Evolutionary conservation across 1,140 invertebrate species (phyloP), one percentile per base, ranked within the genome.

Genomic region (Neuroterus valhalla): DNA sequence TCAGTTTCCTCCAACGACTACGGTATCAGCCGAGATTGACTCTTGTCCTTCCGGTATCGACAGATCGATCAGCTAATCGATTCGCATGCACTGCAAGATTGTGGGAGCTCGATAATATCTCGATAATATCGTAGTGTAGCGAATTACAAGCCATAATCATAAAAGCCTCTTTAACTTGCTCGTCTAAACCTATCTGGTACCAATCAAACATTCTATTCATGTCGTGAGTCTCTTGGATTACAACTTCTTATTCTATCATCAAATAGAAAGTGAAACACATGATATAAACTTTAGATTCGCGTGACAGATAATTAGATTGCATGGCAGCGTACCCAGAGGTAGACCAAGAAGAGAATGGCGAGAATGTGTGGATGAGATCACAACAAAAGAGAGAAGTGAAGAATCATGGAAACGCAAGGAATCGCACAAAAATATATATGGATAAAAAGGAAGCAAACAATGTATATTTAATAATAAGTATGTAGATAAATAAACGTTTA

Each of bases 1-100:
- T 55, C 52, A 55, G 52, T 55, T 55, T 55, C 52, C 52, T 55
- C 52, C 19, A 55, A 55, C 52, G 52, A 55, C 11, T 55, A 21
- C 52, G 21, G 52, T 21, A 26, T 21, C 19, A 23, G 14, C 21
- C 23, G 23, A 26, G 52, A 55, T 55, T 55, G 52, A 55, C 52
- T 31, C 52, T 55, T 55, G 21, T 55, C 52, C 52, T 55, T 55
- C 52, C 52, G 21, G 52, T 55, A 55, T 55, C 52, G 8, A 14
- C 8, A 26, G 52, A 23, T 55, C 11, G 52, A 55, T 55, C 52
- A 55, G 26, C 52, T 55, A 55, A 55, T 55, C 52, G 52, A 55
- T 55, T 19, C 46, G n/a, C 31, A 48, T 48, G 46, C 46, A 48
- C 46, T 55, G 50, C 19, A 31, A 55, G 11, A 26, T 55, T 55